Base-by-base conservation (phyloP, 2,113 vertebrate genomes). In the Mixornis gularis region DNA sequence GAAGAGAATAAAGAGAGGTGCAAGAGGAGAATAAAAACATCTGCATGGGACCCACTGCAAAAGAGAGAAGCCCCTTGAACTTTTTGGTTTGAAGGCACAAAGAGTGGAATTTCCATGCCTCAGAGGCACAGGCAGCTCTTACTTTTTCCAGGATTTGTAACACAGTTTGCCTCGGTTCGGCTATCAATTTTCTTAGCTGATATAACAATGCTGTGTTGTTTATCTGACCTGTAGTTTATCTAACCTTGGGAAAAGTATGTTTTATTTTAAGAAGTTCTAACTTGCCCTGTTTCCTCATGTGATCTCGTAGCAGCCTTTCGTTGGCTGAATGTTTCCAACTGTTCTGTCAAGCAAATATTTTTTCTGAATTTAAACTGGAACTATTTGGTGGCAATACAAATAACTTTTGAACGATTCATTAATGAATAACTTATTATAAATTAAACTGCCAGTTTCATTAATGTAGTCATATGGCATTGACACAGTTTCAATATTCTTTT, bases 301-400 rank as follows among this genome's bases (percentile, higher is more conserved):
- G 97, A 91, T 97, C 97, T 93, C 85, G 15, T 55, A 98, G 89
- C 43, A 98, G 96, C 79, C 97, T 97, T 97, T 98, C 97, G 8
- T 81, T 97, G 87, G 97, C 96, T 95, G 98, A 98, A 79, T 91
- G 94, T 95, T 98, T 98, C 73, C 92, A 88, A 79, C 97, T 96
- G 17, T 98, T 98, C 89, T 97, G 97, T 89, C 96, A 98, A 25
- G 96, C 96, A 85, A 98, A 96, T 24, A 49, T 46, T 59, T 74
- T 43, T 79, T 81, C 66, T 79, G 32, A 89, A 82, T 82, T 86
- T 60, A 91, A 92, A 71, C 4, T 22, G 17, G 74, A 86, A 87
- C 12, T 30, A 26, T 52, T 92, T 34, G 82, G 32, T 66, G 26
- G 34, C 29, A 78, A 48, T 64, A n/a, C 43, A 89, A 92, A 65